Conservation (phyloP, 2,888 invertebrate genomes). For the Eilema griseolum region DNA sequence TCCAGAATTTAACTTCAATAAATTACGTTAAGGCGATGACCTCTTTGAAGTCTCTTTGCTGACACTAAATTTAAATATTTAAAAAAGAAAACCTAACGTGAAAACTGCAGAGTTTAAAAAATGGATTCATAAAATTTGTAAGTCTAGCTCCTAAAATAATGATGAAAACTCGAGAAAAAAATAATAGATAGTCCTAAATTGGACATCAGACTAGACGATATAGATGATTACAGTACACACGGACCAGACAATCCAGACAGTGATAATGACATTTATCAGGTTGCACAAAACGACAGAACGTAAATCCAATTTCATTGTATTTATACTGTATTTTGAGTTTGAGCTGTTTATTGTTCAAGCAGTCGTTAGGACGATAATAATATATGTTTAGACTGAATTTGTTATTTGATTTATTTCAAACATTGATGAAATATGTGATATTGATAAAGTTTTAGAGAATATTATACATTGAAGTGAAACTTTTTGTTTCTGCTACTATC, state of each 20-base stretch:
- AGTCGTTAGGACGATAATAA: background rate
- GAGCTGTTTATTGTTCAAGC: background rate
- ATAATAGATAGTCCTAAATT: slow-evolving; percentile 4
- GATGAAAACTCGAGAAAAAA: background rate
- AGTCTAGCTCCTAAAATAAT: background rate
- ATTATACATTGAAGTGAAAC: too few species aligned
- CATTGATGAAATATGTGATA: background rate
- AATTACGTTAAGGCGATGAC: too few species aligned
- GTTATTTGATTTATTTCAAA: background rate
- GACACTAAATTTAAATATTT: too few species aligned
- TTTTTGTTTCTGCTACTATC: too few species aligned
- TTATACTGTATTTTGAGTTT: background rate
- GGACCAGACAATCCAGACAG: background rate
- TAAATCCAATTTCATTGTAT: slow-evolving; percentile 15
- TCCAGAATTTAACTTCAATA: too few species aligned
- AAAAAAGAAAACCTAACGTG: background rate
- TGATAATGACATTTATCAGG: slow-evolving; percentile 16
- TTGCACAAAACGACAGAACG: background rate
- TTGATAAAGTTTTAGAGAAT: too few species aligned
- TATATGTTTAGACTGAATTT: background rate
- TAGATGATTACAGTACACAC: background rate
- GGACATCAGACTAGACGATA: background rate
- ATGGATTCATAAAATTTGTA: background rate
- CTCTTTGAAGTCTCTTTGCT: too few species aligned
- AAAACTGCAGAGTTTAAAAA: background rate